A percentile compares a stretch with the other conserved stretches of the same genome.
Evolutionary conservation across 2,888 invertebrate species (phyloP).

Genomic region (Hipparchia semele): DNA sequence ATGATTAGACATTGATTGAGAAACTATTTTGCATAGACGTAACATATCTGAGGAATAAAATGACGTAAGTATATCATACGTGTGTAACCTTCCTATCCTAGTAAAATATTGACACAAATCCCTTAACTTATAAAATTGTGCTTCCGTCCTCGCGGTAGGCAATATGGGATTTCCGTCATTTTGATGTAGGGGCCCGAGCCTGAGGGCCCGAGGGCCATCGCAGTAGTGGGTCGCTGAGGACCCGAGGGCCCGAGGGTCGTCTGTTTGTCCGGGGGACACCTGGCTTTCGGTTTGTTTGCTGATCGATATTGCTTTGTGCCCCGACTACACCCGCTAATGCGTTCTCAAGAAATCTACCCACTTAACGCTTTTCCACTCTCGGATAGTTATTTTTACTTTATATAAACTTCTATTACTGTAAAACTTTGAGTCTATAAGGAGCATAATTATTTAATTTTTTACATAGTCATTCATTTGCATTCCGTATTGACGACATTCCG

Average conservation of each 20-base stretch:
- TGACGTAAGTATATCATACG: slow-evolving; percentile 46
- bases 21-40: background rate
- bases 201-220: slow-evolving; percentile 56
- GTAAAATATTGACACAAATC: slow-evolving; percentile 83
- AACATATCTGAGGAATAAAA: slow-evolving; percentile 24
- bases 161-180: slow-evolving; percentile 82
- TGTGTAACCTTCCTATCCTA: slow-evolving; percentile 61
- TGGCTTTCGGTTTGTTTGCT: slow-evolving; percentile 56
- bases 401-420: background rate
- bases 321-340: slow-evolving; percentile 41
- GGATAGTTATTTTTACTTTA: slow-evolving; percentile 2
- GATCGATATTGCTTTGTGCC: slow-evolving; percentile 40
- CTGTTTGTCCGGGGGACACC: slow-evolving; percentile 77
- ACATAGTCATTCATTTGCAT: too few relatives aligned
- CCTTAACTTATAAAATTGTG: slow-evolving; percentile 83
- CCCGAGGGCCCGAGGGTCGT: slow-evolving; percentile 42
- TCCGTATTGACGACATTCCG: too few relatives aligned
- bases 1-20: background rate
- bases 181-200: slow-evolving; percentile 61
- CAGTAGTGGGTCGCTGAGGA: slow-evolving; percentile 49
- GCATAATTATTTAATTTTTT: too few relatives aligned
- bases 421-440: background rate
- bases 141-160: slow-evolving; percentile 76
- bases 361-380: slow-evolving; percentile 22
- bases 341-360: slow-evolving; percentile 39